Base-by-base conservation (phyloP, 2,797 vertebrate species). In the Eutrigla gurnardus region DNA sequence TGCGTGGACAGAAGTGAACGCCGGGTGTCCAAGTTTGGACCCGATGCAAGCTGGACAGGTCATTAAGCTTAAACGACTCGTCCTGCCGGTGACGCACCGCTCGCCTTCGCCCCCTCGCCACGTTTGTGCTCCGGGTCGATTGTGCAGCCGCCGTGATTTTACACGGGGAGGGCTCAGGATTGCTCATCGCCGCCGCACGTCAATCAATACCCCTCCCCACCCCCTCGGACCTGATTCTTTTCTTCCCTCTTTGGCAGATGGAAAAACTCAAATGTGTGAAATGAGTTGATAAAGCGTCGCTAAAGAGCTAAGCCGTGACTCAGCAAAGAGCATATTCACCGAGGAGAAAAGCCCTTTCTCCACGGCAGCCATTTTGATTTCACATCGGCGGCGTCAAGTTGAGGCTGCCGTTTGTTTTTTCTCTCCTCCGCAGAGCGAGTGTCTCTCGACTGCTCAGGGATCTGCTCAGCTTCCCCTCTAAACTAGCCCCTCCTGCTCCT, bases 311-410 rank as follows among this genome's bases (percentile, higher is more conserved):
- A 92, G 87, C 86, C 53, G 90, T 91, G 89, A 92, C 90, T 93
- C 92, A 89, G 88, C 88, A 76, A 90, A 86, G 75, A 25, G 72
- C 83, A 18, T 86, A 87, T 90, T 92, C 90, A 90, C 67, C 1
- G 66, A 47, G 82, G 84, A 89, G 85, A 86, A 92, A 87, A 85
- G 85, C 86, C 71, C 84, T 86, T 60, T 86, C 40, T 63, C 60
- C 86, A 89, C 79, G 71, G 91, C 82, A 91, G 92, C 89, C 90
- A 93, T 93, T 91, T 93, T 92, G 89, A 91, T 93, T 93, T 91
- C 86, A 90, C 84, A 86, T 88, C 82, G 54, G 12, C 70, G 3
- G 7, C 47, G 39, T 86, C 83, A 88, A 89, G 73, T 85, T 45
- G 69, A 76, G 77, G 64, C 78, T 58, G 75, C 52, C 53, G 40